Base-by-base conservation (phyloP, 2,888 invertebrate species). In the Eupithecia inturbata region DNA sequence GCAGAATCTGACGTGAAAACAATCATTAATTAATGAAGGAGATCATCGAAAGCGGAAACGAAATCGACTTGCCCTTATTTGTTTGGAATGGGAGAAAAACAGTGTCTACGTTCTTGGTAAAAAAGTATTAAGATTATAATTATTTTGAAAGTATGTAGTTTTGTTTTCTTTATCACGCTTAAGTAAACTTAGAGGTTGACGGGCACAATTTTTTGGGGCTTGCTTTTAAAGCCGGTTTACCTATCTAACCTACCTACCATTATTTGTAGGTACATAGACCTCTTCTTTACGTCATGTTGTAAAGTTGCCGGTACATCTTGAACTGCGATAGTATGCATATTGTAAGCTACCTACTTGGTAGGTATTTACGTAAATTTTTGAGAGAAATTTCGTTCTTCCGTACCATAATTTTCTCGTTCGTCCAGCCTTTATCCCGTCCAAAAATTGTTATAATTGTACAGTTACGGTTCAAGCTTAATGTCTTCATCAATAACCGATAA, bases 401-500 rank as follows among this genome's bases (percentile, higher is more conserved):
- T 31, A 62, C 33, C 6, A 22, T 66, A 66, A 66, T 66, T 66
- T 66, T 41, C 36, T 14, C n/a, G n/a, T 16, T 31, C 7, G 33
- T 49, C 39, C 67, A 70, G 67, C 28, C 68, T 22, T 78, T 57
- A 57, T 26, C 57, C 57, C 73, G 74, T 77, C 81, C 80, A 84
- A 88, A 89, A 89, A 87, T 82, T 78, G 77, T 83, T 87, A 88
- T 89, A 88, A 90, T 91, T 89, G 86, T 85, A 87, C 84, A 83
- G 87, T 86, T 86, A 87, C 85, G 83, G 87, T 91, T 85, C 87
- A 89, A 90, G 90, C 89, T 91, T 93, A 93, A 95, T 93, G 93
- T 95, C 95, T 95, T 95, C 95, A 95, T 95, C 94, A 95, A 95
- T 95, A 94, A 93, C 93, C 91, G 89, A 92, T 94, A 94, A 94